Evolutionary conservation across 2,797 vertebrate species (phyloP), one percentile per base, ranked within the genome.

Genomic region (Sebastes diaconus): DNA sequence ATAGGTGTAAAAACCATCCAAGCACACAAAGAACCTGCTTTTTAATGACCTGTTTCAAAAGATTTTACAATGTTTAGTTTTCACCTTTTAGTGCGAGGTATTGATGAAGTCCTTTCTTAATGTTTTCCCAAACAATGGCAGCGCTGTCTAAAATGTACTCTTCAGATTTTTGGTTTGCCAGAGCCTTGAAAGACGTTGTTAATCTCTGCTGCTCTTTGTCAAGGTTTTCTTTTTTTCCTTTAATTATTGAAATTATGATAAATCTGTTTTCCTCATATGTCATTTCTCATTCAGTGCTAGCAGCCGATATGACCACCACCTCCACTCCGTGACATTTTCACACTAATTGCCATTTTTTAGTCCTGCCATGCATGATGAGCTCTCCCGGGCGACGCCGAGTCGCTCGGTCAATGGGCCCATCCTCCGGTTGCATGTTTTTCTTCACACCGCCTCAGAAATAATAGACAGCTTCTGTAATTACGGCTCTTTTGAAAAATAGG

Each of bases 301-400:
- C 59, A 55, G 75, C 54, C 54, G 55, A 85, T 66, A 36, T 29
- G 36, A 75, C 68, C 22, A 8, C 55, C 70, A 79, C 68, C 63
- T 75, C 20, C 22, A 22, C 75, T 83, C 67, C 34, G 80, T 91
- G 84, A 90, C 87, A 91, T 91, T 87, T 92, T 79, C 64, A 39
- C 60, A 64, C 81, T 88, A 88, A 91, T 92, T 88, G 85, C 50
- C 27, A 63, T 90, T 84, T 88, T 81, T 80, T 32, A 61, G 69
- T 57, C 32, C 46, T n/a, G 75, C 64, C 60, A 77, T 25, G 54
- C 83, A 34, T 57, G 67, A 68, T 50, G 71, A 84, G 83, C 79
- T 81, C 79, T 80, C 68, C 77, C 18, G 71, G 71, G 73, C 70
- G 57, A 63, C 4, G 2, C 74, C 14, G 59, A 73, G 32, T 64